phyloP scores from a whole-genome alignment of 2,888 invertebrate genomes.

The Cantharis rustica region DNA sequence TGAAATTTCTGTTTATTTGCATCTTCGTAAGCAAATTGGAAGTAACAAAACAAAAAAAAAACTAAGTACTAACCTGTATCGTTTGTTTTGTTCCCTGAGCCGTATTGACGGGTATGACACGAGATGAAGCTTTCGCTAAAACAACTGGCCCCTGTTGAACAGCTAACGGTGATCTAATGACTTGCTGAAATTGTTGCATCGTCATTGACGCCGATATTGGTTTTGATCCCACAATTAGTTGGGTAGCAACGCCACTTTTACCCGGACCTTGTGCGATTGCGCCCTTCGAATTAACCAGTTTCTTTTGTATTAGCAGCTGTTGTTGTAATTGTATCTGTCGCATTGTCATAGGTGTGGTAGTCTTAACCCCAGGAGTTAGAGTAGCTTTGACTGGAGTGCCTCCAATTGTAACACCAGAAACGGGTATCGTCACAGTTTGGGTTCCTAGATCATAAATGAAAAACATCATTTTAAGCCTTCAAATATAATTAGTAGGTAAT shows the following conservation, averaged over 20 bases:
- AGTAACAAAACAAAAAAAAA: neutral
- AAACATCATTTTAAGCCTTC: neutral
- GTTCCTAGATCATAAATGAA: conserved; percentile 42
- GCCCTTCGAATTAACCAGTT: conserved; percentile 64
- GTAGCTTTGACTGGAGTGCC: conserved; percentile 49
- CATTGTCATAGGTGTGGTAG: conserved; percentile 68
- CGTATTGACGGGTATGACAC: conserved; percentile 69
- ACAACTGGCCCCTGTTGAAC: conserved; percentile 64
- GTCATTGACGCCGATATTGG: conserved; percentile 67
- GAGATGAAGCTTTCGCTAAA: conserved; percentile 65
- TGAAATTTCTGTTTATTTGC: neutral
- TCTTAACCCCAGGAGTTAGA: conserved; percentile 50
- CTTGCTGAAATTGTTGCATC: conserved; percentile 76
- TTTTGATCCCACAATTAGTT: conserved; percentile 72
- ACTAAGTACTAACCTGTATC: conserved; percentile 57
- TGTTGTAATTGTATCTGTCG: conserved; percentile 68
- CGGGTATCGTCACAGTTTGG: conserved; percentile 60
- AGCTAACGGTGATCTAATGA: conserved; percentile 58
- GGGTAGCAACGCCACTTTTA: conserved; percentile 63
- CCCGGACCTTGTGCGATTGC: conserved; percentile 60
- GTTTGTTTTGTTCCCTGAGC: conserved; percentile 64
- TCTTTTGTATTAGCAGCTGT: conserved; percentile 61
- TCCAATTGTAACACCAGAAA: conserved; percentile 58
- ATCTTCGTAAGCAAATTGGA: neutral
- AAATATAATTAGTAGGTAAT: conserved; percentile 39